These are phyloP conservation scores for Amblyraja radiata DNA, from an alignment of 2,797 vertebrate genomes.

Conservation along the genomic window DNA sequence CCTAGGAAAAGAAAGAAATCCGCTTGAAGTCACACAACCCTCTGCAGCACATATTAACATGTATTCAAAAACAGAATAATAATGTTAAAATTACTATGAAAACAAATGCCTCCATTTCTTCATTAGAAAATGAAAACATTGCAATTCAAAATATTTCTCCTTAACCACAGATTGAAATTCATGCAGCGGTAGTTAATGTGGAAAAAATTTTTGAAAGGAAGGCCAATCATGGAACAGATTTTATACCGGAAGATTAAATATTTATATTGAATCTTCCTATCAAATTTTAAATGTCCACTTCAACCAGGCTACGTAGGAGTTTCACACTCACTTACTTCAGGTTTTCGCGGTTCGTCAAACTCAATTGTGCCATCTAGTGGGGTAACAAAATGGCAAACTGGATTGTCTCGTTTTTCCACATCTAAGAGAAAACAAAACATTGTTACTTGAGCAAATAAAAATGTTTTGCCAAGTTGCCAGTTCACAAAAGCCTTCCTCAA, in stretches of 20 bases:
- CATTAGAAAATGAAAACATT: background rate
- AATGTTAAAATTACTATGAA: background rate
- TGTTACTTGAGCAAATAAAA: background rate
- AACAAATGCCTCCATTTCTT: background rate
- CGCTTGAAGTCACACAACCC: background rate
- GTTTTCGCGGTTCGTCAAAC: constrained; percentile 73
- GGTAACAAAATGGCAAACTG: constrained; percentile 92
- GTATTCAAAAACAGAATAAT: background rate
- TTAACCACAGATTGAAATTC: background rate
- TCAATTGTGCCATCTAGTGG: constrained; percentile 83
- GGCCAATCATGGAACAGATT: background rate
- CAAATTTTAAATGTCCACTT: background rate
- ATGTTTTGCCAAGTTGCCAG: background rate
- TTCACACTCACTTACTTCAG: constrained; percentile 65
- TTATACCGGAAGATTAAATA: background rate
- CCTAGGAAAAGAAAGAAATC: constrained; percentile 56
- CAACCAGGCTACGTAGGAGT: background rate
- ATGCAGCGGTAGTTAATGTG: background rate
- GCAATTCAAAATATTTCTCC: background rate
- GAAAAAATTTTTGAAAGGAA: background rate
- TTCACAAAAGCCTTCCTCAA: background rate
- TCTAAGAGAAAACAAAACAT: constrained; percentile 58
- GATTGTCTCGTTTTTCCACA: constrained; percentile 87
- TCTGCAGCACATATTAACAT: background rate
- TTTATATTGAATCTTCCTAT: background rate